Conservation (phyloP, 2,113 vertebrate species). For the Diadophis punctatus region DNA sequence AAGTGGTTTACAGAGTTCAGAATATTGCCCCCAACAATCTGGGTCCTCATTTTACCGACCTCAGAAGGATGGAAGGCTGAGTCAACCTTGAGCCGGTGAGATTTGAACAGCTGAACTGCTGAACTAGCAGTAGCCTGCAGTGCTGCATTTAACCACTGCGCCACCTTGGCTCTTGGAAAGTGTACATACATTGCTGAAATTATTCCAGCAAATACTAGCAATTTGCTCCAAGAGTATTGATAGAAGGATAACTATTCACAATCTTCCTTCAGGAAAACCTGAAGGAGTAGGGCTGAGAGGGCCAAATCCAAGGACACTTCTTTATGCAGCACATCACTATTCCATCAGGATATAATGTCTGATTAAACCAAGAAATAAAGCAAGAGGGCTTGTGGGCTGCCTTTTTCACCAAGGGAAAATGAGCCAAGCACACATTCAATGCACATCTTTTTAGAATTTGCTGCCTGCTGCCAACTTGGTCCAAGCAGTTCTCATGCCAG, state of each 20-base stretch:
- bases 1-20: no score
- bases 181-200: constrained; percentile 4
- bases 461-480: constrained; percentile 55
- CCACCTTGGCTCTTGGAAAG: no score
- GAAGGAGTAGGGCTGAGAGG: neutral
- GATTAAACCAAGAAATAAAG: constrained; percentile 1
- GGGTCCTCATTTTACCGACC: no score
- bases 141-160: no score
- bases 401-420: neutral
- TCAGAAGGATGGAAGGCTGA: no score
- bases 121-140: no score
- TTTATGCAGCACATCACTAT: neutral
- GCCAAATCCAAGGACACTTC: neutral
- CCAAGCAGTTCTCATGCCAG: constrained; percentile 34
- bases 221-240: neutral
- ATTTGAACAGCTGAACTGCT: no score
- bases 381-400: neutral
- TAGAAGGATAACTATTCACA: neutral
- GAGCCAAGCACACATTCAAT: constrained; percentile 25
- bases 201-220: neutral
- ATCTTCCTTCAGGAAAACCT: neutral
- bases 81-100: no score
- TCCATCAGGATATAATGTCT: neutral
- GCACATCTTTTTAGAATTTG: constrained; percentile 52
- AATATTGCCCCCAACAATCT: no score